Percentiles rank a stretch among this genome's conserved stretches.
phyloP scores from a whole-genome alignment of 2,113 vertebrate species.

The Vulpes lagopus region DNA sequence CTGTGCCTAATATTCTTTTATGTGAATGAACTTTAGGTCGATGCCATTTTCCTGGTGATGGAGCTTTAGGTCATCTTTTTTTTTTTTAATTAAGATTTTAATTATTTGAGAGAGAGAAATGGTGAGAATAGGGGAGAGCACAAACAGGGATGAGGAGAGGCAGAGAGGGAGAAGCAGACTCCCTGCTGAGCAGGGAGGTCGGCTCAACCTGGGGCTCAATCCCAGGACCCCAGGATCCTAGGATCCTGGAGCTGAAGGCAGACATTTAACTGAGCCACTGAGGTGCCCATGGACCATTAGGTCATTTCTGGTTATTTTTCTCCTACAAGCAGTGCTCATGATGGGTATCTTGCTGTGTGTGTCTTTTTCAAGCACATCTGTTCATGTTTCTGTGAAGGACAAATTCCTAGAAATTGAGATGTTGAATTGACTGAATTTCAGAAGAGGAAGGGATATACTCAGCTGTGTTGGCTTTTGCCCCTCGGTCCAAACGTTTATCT shows the following conservation, averaged over 20 bases:
- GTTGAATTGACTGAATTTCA: background rate
- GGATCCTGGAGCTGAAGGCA: background rate
- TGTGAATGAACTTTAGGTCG: background rate
- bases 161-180: background rate
- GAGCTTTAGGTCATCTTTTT: background rate
- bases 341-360: background rate
- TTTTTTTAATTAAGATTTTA: background rate
- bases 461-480: background rate
- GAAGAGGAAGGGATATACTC: background rate
- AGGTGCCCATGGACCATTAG: background rate
- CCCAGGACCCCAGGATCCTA: background rate
- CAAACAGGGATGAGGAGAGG: no score
- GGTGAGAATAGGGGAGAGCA: background rate
- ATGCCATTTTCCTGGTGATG: background rate
- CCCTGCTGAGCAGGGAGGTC: background rate
- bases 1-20: background rate
- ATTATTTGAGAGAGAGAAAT: background rate
- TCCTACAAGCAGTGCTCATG: background rate
- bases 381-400: background rate
- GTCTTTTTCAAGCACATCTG: background rate
- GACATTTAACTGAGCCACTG: background rate
- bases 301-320: constrained; percentile 22
- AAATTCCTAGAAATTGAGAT: constrained; percentile 27
- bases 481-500: background rate
- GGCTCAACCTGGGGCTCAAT: background rate